Base-by-base conservation (phyloP, 1,140 invertebrate genomes). In the Drosophila insularis region DNA sequence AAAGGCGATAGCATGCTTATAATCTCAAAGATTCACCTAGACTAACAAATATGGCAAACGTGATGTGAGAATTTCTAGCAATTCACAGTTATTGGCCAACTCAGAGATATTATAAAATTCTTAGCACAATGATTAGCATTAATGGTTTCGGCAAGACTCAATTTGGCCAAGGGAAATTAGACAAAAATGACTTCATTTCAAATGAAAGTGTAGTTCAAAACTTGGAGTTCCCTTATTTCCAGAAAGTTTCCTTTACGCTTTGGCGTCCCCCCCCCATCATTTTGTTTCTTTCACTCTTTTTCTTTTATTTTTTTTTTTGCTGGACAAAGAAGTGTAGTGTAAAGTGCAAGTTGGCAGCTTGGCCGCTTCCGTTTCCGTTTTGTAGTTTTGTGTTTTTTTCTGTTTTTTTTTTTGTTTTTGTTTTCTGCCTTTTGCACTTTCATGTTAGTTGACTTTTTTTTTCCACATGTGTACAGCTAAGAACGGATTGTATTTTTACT, bases 311-410 rank as follows among this genome's bases (percentile, higher is more conserved):
- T 56, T 32, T 56, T 56, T 32, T 14, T 37, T 35, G 55, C 55
- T 31, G 27, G 31, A 58, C 37, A 35, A 70, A 78, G 74, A 74
- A 74, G 74, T 65, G 74, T 62, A 74, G 74, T 74, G 74, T 74
- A 78, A 78, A 78, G 74, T 78, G 74, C 74, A 78, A 78, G 74
- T 78, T 78, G 74, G 74, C 74, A 77, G 74, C 74, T 77, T 74
- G 74, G 74, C 74, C 74, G 74, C 74, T 77, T 77, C 74, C 74
- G 74, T 69, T 74, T 77, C 74, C 74, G 74, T 72, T 77, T 77
- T 58, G 14, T 65, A 70, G 74, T 73, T 69, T 65, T 68, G 67
- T 56, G 11, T n/a, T 35, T 35, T 35, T 11, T 35, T 2, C 5
- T 5, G 27, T 11, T 35, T 35, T 35, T 35, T 11, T 32, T 32